A percentile compares a stretch with the other conserved stretches of the same genome.
Evolutionary conservation across 2,113 vertebrate genomes (phyloP).

Genomic region (Balaenoptera acutorostrata): DNA sequence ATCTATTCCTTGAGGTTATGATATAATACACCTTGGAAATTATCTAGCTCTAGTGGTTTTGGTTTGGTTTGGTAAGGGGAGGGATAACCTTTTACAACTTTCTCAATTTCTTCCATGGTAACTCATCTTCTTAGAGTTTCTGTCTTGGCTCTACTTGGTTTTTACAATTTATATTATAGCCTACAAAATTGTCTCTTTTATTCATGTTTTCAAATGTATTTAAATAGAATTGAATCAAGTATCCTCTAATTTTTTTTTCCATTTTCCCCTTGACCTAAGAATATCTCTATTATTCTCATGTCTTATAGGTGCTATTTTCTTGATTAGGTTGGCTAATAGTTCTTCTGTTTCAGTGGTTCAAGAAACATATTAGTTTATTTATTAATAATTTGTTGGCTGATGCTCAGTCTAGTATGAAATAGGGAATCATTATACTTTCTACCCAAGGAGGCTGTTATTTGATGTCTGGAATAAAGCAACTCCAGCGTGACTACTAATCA

Average conservation of each 20-base stretch:
- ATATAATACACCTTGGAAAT: background rate
- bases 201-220: background rate
- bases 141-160: background rate
- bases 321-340: background rate
- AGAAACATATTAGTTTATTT: background rate
- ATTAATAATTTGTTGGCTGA: background rate
- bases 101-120: background rate
- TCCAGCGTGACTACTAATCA: background rate
- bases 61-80: background rate
- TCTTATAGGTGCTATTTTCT: background rate
- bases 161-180: background rate
- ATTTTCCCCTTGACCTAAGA: background rate
- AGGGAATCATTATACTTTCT: background rate
- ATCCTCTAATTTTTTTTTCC: background rate
- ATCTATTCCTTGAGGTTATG: background rate
- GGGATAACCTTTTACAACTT: background rate
- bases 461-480: background rate
- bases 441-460: background rate
- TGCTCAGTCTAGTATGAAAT: background rate
- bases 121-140: constrained; percentile 21
- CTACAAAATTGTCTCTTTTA: background rate
- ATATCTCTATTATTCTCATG: background rate
- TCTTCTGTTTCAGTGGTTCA: constrained; percentile 16
- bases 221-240: background rate
- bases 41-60: background rate